These are phyloP conservation scores for Diarsia rubi DNA, from an alignment of 2,888 invertebrate genomes.

Conservation along the genomic window DNA sequence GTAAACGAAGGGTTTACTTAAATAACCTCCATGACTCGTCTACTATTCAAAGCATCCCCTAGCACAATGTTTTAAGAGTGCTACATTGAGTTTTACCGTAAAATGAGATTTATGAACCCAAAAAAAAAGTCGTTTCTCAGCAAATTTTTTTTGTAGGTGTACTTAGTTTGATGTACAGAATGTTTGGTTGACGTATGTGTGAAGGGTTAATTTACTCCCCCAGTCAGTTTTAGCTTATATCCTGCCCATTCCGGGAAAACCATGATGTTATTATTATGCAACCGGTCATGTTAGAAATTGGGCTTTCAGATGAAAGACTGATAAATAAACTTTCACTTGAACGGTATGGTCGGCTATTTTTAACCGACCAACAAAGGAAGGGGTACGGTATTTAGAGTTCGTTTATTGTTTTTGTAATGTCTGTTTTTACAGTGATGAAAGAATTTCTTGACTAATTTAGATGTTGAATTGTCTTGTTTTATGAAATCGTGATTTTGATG, in stretches of 20 bases:
- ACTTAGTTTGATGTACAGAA: too few relatives aligned
- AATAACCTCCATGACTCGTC: too few relatives aligned
- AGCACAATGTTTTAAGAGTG: too few relatives aligned
- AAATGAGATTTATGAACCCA: too few relatives aligned
- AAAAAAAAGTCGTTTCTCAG: too few relatives aligned
- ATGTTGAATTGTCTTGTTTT: background rate
- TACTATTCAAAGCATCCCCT: too few relatives aligned
- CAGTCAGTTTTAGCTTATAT: background rate
- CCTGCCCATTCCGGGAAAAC: constrained; percentile 1
- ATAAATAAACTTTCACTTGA: constrained; percentile 44
- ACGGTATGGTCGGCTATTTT: constrained; percentile 42
- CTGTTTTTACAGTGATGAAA: constrained; percentile 37
- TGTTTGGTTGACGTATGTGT: too few relatives aligned
- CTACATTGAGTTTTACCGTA: too few relatives aligned
- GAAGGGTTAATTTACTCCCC: too few relatives aligned
- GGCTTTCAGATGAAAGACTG: constrained; percentile 32
- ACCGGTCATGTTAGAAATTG: constrained; percentile 30
- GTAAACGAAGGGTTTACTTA: too few relatives aligned
- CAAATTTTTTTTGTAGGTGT: too few relatives aligned
- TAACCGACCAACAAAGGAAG: constrained; percentile 41
- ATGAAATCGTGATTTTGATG: background rate
- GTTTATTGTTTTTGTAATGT: constrained; percentile 30
- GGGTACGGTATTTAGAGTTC: constrained; percentile 8
- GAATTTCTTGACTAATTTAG: constrained; percentile 18
- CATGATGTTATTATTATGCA: constrained; percentile 34